A percentile compares a stretch with the other conserved stretches of the same genome.
phyloP scores from a whole-genome alignment of 2,797 vertebrate genomes.

The Jordanella pulchra region DNA sequence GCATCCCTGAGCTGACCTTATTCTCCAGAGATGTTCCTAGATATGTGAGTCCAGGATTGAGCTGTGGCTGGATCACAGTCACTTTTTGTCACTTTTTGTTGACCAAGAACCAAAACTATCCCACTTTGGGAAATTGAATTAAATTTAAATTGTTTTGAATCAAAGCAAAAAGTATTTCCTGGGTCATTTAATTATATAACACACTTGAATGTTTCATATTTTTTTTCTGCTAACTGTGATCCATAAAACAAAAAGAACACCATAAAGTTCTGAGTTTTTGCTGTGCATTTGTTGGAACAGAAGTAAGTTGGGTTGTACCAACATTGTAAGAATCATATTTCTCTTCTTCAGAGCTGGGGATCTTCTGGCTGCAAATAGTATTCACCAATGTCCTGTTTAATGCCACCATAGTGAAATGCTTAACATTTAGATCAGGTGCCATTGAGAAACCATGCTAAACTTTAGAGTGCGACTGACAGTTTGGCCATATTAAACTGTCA shows the following conservation, averaged over 20 bases:
- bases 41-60: no score
- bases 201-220: background rate
- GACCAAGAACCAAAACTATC: no score
- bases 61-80: no score
- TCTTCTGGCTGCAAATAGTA: constrained; percentile 22
- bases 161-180: background rate
- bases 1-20: no score
- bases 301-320: background rate
- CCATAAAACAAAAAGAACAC: background rate
- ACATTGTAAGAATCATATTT: background rate
- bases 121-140: no score
- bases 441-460: constrained; percentile 37
- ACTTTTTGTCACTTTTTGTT: no score
- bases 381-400: constrained; percentile 23
- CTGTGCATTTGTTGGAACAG: background rate
- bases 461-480: constrained; percentile 19
- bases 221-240: background rate
- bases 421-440: constrained; percentile 42
- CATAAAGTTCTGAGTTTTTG: background rate
- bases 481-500: constrained; percentile 20
- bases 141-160: no score
- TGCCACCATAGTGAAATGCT: constrained; percentile 38
- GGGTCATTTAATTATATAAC: background rate
- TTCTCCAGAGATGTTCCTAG: no score
- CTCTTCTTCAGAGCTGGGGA: constrained; percentile 8